Evolutionary conservation across 2,888 invertebrate species (phyloP), one percentile per base, ranked within the genome.

Genomic region (Sisyra terminalis): DNA sequence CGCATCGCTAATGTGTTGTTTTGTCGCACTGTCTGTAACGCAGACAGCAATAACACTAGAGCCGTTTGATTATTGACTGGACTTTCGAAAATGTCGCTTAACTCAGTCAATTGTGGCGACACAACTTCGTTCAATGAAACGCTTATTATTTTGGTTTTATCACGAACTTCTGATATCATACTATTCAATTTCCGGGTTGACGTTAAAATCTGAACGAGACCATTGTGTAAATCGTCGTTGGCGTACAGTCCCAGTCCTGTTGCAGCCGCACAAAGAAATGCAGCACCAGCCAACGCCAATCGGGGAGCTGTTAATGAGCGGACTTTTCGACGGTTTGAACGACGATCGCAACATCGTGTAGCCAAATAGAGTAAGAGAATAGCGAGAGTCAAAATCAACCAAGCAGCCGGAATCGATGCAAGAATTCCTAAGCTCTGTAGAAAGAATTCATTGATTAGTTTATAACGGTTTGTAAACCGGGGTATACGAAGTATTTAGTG

Each of bases 291-390:
- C 43, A 85, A 67, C 14, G 80, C 75, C 59, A 83, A 76, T 70
- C 84, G 84, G 50, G 92, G 70, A 52, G 90, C 85, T 40, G 86
- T 80, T 61, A 92, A 87, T 54, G 87, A 87, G 59, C 81, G 79
- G 46, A 85, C 81, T 46, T 88, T 86, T 44, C 89, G 76, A 50
- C 89, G 87, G n/a, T 15, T 30, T 24, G 34, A 18, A 63, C 88
- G 88, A 55, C 89, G 76, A 70, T 92, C 92, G 73, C 93, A 93
- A 67, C 94, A 94, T 67, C 93, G 75, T 55, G 90, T 89, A 64
- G 93, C 78, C 60, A 94, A 75, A 68, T 93, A 94, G 55, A 93
- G 79, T 51, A 93, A 75, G 52, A 94, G 73, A 42, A 92, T 76
- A 50, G 90, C 73, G 53, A 94, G 70, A 18, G 93, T 90, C 47